phyloP scores from a whole-genome alignment of 2,113 vertebrate genomes.

The Lichenostomus cassidix region DNA sequence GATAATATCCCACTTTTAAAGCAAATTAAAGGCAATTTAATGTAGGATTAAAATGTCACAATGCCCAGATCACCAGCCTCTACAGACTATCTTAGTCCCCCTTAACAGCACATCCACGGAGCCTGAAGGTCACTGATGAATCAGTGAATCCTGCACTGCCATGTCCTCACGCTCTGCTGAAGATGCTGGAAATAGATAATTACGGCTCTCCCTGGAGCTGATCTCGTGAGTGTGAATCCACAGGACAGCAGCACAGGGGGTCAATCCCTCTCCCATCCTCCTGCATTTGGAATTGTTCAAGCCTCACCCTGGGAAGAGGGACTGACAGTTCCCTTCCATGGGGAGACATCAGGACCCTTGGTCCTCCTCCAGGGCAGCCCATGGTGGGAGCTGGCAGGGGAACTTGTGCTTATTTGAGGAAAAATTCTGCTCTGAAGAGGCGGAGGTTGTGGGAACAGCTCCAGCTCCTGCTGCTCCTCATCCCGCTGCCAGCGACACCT shows the following conservation, averaged over 20 bases:
- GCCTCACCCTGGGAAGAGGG: background rate
- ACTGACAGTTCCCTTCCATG: background rate
- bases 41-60: background rate
- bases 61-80: background rate
- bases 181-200: slow-evolving; percentile 31
- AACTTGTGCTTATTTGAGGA: accelerated
- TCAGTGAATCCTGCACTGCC: background rate
- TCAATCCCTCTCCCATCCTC: background rate
- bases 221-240: background rate
- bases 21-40: background rate
- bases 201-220: background rate
- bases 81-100: background rate
- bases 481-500: accelerated
- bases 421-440: background rate
- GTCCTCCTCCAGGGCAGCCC: background rate
- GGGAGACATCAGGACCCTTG: background rate
- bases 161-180: background rate
- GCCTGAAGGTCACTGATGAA: slow-evolving; percentile 30
- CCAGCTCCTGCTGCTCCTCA: background rate
- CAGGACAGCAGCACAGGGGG: background rate
- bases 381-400: background rate
- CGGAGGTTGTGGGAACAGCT: background rate
- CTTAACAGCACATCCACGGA: background rate
- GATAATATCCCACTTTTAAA: background rate
- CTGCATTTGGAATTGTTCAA: background rate